A percentile compares a stretch with the other conserved stretches of the same genome.
Evolutionary conservation across 1,140 invertebrate genomes (phyloP).

Genomic region (Thereuonema tuberculata): DNA sequence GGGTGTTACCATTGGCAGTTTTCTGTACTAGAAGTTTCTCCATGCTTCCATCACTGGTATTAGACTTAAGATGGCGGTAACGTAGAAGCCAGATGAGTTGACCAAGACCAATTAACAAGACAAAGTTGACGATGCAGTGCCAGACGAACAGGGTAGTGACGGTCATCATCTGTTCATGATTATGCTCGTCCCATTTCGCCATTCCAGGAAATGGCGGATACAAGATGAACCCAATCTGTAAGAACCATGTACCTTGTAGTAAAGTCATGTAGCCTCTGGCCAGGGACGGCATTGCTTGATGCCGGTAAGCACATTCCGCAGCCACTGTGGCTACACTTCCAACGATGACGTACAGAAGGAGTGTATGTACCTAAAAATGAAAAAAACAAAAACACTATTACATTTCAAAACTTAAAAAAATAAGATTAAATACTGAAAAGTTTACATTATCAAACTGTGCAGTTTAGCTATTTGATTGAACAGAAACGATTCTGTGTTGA

Average conservation of each 20-base stretch:
- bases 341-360: conserved; percentile 33
- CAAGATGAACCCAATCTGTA: conserved; percentile 37
- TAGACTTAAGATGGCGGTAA: no score
- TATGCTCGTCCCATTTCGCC: conserved; percentile 29
- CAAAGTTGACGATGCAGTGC: conserved; percentile 30
- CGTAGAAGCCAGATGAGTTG: no score
- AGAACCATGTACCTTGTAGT: conserved; percentile 40
- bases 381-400: conserved; percentile 30
- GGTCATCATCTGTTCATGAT: conserved; percentile 36
- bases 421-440: no score
- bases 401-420: conserved; percentile 39
- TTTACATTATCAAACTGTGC: no score
- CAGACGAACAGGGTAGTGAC: conserved; percentile 34
- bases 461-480: no score
- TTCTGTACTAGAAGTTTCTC: no score
- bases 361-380: conserved; percentile 37
- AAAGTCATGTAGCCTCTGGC: conserved; percentile 30
- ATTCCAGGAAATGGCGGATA: conserved; percentile 32
- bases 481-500: no score
- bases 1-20: no score
- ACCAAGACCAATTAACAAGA: conserved; percentile 21
- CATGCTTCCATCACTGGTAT: no score
- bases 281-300: conserved; percentile 28
- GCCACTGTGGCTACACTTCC: conserved; percentile 23
- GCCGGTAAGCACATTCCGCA: conserved; percentile 31